Evolutionary conservation across 2,888 invertebrate genomes (phyloP).

Genomic region (Amblyjoppa proteus): DNA sequence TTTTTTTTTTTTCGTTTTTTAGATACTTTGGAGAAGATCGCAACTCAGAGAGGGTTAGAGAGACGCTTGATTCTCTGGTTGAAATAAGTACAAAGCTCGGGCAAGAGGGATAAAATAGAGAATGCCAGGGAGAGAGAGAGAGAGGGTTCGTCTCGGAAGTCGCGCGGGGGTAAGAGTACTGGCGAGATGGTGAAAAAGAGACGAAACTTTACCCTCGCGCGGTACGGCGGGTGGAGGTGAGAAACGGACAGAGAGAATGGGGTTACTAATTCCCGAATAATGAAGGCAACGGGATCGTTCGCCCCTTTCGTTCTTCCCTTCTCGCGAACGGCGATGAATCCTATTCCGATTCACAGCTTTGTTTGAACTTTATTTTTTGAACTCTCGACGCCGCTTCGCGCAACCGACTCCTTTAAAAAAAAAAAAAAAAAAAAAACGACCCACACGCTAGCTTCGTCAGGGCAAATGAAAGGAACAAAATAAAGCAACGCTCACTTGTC

Average conservation of each 20-base stretch:
- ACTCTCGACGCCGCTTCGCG: slow-evolving; percentile 29
- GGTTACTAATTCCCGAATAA: slow-evolving; percentile 84
- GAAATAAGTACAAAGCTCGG: slow-evolving; percentile 11
- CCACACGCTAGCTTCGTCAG: neutral
- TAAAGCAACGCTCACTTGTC: slow-evolving; percentile 28
- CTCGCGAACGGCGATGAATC: slow-evolving; percentile 46
- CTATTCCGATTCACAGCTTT: slow-evolving; percentile 65
- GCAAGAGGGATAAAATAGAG: slow-evolving; percentile 43
- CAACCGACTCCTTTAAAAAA: slow-evolving; percentile 6
- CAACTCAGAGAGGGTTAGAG: neutral
- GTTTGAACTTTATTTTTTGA: slow-evolving; percentile 76
- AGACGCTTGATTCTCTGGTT: slow-evolving; percentile 28
- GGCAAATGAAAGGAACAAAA: slow-evolving; percentile 13
- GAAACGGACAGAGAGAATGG: slow-evolving; percentile 77
- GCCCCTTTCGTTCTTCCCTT: slow-evolving; percentile 70
- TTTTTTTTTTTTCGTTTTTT: neutral
- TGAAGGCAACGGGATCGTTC: slow-evolving; percentile 82
- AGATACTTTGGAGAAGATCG: slow-evolving; percentile 11
- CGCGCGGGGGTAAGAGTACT: slow-evolving; percentile 53
- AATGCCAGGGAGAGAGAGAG: slow-evolving; percentile 70
- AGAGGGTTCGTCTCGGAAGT: slow-evolving; percentile 44
- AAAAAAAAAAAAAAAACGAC: neutral
- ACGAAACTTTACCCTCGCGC: slow-evolving; percentile 58
- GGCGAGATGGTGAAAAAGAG: slow-evolving; percentile 65
- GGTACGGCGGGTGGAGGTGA: slow-evolving; percentile 64